Evolutionary conservation across 1,140 invertebrate species (phyloP), one percentile per base, ranked within the genome.

Genomic region (Zaprionus capensis): DNA sequence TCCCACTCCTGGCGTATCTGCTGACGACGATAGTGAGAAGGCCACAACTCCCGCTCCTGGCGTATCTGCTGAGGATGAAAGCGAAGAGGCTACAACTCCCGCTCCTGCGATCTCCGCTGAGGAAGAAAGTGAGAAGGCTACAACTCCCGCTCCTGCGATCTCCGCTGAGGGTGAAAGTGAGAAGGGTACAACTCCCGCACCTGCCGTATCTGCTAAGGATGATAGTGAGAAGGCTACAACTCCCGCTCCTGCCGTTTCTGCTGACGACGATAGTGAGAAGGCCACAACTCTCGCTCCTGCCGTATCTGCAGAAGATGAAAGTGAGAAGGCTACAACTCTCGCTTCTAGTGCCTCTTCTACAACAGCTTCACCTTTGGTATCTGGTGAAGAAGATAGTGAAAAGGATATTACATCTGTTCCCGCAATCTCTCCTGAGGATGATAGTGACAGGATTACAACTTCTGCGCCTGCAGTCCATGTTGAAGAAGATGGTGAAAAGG

Each of bases 331-430:
- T 1, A 57, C 56, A 24, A 76, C 49, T 20, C 11, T 28, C 2
- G 12, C 63, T 31, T 7, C 38, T 11, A n/a, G 5, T 9, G 11
- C 31, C 38, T 28, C 44, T 12, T 62, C 34, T 7, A 59, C 59
- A 17, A 67, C 58, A 49, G 36, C 49, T n/a, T n/a, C 65, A 12
- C 22, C 49, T 15, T 57, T 56, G 17, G 28, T 11, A 28, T 38
- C 31, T 20, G 24, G 28, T 1, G 61, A 71, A 12, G 53, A 71
- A 15, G 67, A 61, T 12, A 20, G 38, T 41, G 38, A 41, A 14
- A 41, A 41, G 15, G 5, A 31, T 31, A 31, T 5, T 5, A 41
- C 38, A 41, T n/a, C 38, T n/a, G 38, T 41, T 41, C 38, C 38
- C 38, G 5, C 14, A 41, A 15, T n/a, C 15, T 41, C 38, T 4